A percentile compares a stretch with the other conserved stretches of the same genome.
Evolutionary conservation across 2,113 vertebrate species (phyloP).

Genomic region (Antigone vipio): DNA sequence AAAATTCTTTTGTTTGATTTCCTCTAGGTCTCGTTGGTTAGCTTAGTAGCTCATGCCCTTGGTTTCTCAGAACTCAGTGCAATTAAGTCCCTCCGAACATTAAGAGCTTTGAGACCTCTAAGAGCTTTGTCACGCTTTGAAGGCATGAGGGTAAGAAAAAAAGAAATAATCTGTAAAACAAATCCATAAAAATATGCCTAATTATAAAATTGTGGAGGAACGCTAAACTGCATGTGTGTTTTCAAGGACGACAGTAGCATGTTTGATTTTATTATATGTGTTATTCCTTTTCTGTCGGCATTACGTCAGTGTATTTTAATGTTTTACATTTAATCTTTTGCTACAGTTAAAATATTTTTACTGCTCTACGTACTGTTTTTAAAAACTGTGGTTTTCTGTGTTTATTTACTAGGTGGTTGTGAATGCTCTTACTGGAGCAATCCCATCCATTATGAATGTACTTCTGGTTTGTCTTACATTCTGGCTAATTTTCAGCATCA

Average conservation of each 20-base stretch:
- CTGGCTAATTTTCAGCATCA: slow-evolving; percentile 99
- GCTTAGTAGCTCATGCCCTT: slow-evolving; percentile 84
- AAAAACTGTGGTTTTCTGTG: background rate
- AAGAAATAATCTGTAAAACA: background rate
- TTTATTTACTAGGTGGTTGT: slow-evolving; percentile 89
- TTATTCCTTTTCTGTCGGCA: background rate
- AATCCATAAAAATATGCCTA: background rate
- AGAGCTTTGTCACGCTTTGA: slow-evolving; percentile 98
- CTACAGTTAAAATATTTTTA: background rate
- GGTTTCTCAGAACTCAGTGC: slow-evolving; percentile 79
- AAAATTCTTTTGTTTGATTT: background rate
- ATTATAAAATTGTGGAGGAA: background rate
- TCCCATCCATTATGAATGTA: slow-evolving; percentile 98
- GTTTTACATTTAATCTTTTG: background rate
- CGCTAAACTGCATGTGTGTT: background rate
- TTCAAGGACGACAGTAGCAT: background rate
- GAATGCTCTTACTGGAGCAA: slow-evolving; percentile 94
- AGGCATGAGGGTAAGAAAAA: slow-evolving; percentile 94
- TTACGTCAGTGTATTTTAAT: background rate
- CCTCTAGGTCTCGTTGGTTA: slow-evolving; percentile 92
- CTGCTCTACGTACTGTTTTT: background rate
- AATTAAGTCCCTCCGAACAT: slow-evolving; percentile 93
- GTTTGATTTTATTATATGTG: background rate
- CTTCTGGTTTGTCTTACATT: slow-evolving; percentile 98
- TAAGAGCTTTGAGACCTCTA: slow-evolving; percentile 92